phyloP scores from a whole-genome alignment of 2,797 vertebrate species.

The Cygnus olor region DNA sequence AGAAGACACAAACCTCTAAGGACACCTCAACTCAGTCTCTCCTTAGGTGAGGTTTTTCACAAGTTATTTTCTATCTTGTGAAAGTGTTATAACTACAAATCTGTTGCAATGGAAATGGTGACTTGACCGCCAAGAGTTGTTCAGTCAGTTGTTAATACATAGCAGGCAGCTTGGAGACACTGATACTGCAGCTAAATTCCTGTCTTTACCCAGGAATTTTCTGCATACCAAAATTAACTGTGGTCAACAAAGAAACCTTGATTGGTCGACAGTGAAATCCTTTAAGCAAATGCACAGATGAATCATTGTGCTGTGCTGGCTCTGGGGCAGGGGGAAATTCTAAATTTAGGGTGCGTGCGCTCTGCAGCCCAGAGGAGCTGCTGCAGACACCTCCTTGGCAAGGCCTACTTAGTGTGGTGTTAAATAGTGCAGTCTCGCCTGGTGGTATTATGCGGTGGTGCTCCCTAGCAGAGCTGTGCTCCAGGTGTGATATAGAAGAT shows the following conservation, averaged over 20 bases:
- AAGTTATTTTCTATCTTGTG: neutral
- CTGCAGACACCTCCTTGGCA: neutral
- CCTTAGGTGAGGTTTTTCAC: neutral
- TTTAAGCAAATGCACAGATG: constrained; percentile 48
- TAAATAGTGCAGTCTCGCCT: neutral
- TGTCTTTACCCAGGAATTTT: constrained; percentile 41
- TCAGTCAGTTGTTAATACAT: neutral
- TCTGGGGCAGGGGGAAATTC: neutral
- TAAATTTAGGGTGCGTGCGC: neutral
- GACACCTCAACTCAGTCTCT: neutral
- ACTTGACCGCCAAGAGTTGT: neutral
- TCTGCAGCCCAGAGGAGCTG: neutral
- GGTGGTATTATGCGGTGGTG: neutral
- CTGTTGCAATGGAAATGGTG: neutral
- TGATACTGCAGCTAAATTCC: neutral
- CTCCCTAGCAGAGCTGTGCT: neutral
- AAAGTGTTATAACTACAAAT: neutral
- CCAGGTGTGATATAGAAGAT: accelerated
- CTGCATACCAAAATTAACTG: constrained; percentile 53
- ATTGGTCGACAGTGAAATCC: neutral
- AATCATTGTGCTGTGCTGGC: neutral
- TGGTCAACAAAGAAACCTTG: constrained; percentile 6
- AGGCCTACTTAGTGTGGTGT: neutral
- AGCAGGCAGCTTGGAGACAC: neutral
- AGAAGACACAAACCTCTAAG: neutral